Percentiles rank a stretch among this genome's conserved stretches.
Evolutionary conservation across 2,888 invertebrate species (phyloP).

Genomic region (Azorinus chamasolen): DNA sequence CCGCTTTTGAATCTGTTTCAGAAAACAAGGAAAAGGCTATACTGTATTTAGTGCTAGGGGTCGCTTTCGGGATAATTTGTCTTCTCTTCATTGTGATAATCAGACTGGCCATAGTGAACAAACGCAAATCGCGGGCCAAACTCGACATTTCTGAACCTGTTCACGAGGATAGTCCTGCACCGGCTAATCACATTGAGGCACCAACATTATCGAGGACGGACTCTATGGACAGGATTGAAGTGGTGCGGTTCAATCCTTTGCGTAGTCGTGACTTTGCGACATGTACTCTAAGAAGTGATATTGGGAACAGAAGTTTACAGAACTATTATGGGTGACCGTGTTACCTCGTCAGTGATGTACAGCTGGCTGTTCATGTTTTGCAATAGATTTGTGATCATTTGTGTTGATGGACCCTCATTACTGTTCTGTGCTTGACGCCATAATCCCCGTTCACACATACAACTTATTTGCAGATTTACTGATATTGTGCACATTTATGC

Average conservation of each 20-base stretch:
- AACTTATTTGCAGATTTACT: no score
- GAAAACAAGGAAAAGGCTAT: conserved; percentile 80
- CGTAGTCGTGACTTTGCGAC: conserved; percentile 67
- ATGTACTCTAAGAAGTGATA: conserved; percentile 74
- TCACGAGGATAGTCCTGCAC: conserved; percentile 70
- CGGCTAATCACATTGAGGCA: conserved; percentile 72
- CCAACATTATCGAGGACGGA: conserved; percentile 78
- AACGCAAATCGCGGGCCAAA: conserved; percentile 74
- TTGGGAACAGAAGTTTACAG: conserved; percentile 74
- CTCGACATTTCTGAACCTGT: conserved; percentile 81
- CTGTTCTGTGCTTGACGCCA: no score
- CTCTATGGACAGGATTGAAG: conserved; percentile 82
- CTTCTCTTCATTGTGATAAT: conserved; percentile 77
- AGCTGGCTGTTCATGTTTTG: no score
- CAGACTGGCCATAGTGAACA: conserved; percentile 75
- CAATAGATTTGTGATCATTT: no score
- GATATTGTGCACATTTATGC: no score
- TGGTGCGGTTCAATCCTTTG: conserved; percentile 80
- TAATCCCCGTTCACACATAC: no score
- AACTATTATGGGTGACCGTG: conserved; percentile 72
- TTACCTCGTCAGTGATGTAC: background rate
- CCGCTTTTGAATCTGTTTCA: conserved; percentile 65
- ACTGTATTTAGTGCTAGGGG: conserved; percentile 81
- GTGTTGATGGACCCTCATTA: no score
- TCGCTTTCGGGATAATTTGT: conserved; percentile 77